Percentiles rank a stretch among this genome's conserved stretches.
Conservation (phyloP, 2,113 vertebrate genomes). For the Genyomyrus donnyi region DNA sequence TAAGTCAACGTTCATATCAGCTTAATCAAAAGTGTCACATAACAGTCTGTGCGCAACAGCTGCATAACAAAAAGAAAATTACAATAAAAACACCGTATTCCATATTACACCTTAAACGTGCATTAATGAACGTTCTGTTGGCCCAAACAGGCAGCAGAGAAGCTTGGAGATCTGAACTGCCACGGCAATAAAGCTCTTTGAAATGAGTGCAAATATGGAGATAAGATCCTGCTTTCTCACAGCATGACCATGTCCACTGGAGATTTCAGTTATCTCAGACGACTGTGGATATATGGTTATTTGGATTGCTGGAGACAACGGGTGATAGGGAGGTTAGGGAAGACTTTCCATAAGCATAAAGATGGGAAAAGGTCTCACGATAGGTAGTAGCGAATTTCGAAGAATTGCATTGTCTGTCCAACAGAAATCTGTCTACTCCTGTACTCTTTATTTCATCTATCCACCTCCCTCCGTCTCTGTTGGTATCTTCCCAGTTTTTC, state of each 20-base stretch:
- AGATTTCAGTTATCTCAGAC: neutral
- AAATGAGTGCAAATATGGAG: neutral
- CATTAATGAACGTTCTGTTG: neutral
- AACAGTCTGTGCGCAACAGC: neutral
- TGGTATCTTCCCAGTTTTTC: neutral
- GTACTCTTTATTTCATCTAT: neutral
- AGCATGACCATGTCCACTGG: neutral
- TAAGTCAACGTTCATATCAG: neutral
- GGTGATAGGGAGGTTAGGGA: neutral
- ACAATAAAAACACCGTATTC: neutral
- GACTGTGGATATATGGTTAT: neutral
- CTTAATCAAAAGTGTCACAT: neutral
- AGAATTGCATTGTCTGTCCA: neutral
- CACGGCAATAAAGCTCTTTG: neutral
- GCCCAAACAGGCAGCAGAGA: neutral
- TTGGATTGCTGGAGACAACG: neutral
- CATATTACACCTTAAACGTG: neutral
- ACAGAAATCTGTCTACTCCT: neutral
- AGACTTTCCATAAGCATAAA: neutral
- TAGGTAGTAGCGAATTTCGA: neutral
- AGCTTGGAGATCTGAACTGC: neutral
- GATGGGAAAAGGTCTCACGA: neutral
- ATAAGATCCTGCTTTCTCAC: neutral
- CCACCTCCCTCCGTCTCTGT: constrained; percentile 19
- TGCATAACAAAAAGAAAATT: neutral